Conservation (phyloP, 2,888 invertebrate genomes). For the Morpho deidamia region DNA sequence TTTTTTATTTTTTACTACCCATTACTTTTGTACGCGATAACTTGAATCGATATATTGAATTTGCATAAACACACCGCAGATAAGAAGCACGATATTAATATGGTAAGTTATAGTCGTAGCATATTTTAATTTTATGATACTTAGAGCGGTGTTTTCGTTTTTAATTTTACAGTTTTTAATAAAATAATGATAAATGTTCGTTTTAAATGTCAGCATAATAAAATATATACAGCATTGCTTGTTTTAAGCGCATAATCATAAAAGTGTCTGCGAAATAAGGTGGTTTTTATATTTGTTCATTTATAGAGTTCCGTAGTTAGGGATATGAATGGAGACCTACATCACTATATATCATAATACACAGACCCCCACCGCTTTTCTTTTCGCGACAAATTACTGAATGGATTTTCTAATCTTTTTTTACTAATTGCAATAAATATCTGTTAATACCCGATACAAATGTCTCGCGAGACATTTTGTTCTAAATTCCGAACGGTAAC, state of each 20-base stretch:
- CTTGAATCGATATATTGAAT: too few relatives aligned
- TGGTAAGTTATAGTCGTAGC: background rate
- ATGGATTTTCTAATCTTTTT: too few relatives aligned
- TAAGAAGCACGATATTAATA: background rate
- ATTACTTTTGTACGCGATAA: too few relatives aligned
- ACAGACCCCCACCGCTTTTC: too few relatives aligned
- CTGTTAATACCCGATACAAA: too few relatives aligned
- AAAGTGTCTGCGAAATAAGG: background rate
- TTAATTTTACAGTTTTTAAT: background rate
- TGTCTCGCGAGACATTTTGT: too few relatives aligned
- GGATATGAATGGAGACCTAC: too few relatives aligned
- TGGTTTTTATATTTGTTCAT: background rate
- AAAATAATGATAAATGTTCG: conserved; percentile 12
- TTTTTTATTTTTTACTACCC: too few relatives aligned
- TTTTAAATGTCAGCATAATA: conserved; percentile 14
- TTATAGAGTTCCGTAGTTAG: background rate
- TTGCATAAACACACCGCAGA: background rate
- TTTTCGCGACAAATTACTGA: too few relatives aligned
- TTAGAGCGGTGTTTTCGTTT: conserved; percentile 1
- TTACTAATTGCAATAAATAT: too few relatives aligned
- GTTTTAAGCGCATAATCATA: conserved; percentile 1
- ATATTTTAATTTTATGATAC: conserved; percentile 2
- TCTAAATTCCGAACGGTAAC: too few relatives aligned
- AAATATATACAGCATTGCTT: conserved; percentile 16
- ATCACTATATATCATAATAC: too few relatives aligned